A percentile compares a stretch with the other conserved stretches of the same genome.
phyloP scores from a whole-genome alignment of 2,888 invertebrate genomes.

The Meganola albula region DNA sequence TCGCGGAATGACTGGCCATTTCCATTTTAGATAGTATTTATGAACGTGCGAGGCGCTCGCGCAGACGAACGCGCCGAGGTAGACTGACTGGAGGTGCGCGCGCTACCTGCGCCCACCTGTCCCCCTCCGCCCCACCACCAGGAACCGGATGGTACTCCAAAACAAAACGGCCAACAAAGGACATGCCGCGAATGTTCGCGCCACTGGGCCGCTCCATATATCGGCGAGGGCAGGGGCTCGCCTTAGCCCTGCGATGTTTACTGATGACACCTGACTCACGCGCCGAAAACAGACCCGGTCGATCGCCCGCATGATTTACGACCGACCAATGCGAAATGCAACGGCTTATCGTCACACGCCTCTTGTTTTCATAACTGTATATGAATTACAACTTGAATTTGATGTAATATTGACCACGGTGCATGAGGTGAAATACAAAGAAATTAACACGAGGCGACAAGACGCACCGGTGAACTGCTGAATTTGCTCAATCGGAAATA shows the following conservation, averaged over 20 bases:
- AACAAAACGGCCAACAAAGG: conserved; percentile 77
- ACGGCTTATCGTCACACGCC: too few species aligned
- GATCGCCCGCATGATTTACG: conserved; percentile 34
- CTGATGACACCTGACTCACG: conserved; percentile 65
- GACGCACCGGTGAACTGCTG: conserved; percentile 46
- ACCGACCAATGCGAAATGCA: conserved; percentile 11
- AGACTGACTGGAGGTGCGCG: conserved; percentile 66
- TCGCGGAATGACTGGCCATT: conserved; percentile 73
- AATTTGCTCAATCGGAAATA: conserved; percentile 50
- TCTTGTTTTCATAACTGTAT: conserved; percentile 30
- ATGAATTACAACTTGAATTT: background rate
- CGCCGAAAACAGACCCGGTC: conserved; percentile 41
- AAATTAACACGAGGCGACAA: conserved; percentile 35
- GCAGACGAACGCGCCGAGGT: conserved; percentile 62
- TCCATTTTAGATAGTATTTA: conserved; percentile 60
- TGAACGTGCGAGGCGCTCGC: conserved; percentile 62
- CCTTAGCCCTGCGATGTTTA: conserved; percentile 38
- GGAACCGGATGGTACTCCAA: conserved; percentile 77
- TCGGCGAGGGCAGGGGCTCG: conserved; percentile 36
- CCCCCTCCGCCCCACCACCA: conserved; percentile 69
- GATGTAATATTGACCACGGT: conserved; percentile 20
- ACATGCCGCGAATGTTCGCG: conserved; percentile 75
- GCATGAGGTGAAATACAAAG: conserved; percentile 41
- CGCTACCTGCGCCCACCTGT: conserved; percentile 75
- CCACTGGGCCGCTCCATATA: conserved; percentile 53